Evolutionary conservation across 2,797 vertebrate species (phyloP), one percentile per base, ranked within the genome.

Genomic region (Macropodus opercularis): DNA sequence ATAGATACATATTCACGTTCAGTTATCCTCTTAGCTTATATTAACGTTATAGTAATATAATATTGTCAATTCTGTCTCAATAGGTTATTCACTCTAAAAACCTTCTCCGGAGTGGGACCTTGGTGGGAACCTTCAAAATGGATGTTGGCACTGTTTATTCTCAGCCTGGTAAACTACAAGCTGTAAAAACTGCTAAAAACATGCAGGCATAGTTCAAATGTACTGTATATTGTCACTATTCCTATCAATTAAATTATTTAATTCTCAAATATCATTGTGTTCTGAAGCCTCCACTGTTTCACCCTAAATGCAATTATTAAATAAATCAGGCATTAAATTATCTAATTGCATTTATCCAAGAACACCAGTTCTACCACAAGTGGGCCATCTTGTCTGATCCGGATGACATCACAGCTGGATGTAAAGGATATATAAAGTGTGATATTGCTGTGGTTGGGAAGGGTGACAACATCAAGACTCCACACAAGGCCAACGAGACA

Each of bases 71-170:
- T 69, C 34, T 69, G n/a, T 67, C 54, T 61, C 0, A 42, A 32
- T 72, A 98, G 97, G 97, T 98, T 34, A 98, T 99, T 76, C 97
- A 98, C 84, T 99, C 97, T 35, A 99, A 98, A 90, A 99, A 99
- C 79, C 95, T 99, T 43, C 84, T 98, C 57, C 92, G 97, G 31
- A 99, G 97, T 0, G 97, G 96, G 40, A 98, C 96, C 0, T 65
- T 98, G 82, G 96, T 99, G 32, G 97, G 97, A 1, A 94, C 91
- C 31, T 99, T 98, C 83, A 99, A 98, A 81, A 92, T 99, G 93
- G 97, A 99, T 0, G 95, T 99, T 11, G 97, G 97, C 12, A 97
- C 95, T 0, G 93, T 98, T 80, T 98, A 98, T 34, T 88, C 91
- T 27, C 97, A 98, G 51, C 94, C 95, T 3, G 97, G 97, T 98